Evolutionary conservation across 2,797 vertebrate species (phyloP).

Genomic region (Arctocebus calabarensis): DNA sequence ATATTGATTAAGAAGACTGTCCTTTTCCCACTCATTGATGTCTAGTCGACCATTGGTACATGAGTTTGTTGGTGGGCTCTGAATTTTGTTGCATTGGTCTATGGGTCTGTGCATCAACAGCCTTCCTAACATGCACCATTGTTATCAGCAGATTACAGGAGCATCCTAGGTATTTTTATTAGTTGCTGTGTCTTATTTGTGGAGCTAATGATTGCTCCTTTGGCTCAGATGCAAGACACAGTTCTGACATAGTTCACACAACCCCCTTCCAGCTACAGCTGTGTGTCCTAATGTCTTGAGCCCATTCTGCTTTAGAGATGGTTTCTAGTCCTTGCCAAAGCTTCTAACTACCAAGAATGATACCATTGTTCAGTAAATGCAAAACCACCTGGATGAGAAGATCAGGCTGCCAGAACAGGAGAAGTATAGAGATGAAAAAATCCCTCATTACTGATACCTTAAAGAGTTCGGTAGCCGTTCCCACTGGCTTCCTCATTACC

Average conservation of each 20-base stretch:
- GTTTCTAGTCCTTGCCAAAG: not conserved
- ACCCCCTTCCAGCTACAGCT: not conserved
- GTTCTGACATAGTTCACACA: not conserved
- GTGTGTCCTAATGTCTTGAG: not conserved
- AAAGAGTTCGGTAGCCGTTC: not conserved
- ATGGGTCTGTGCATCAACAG: not conserved
- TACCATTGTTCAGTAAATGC: constrained; percentile 6
- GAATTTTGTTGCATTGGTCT: not conserved
- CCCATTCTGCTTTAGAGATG: constrained; percentile 26
- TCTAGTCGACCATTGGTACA: not conserved
- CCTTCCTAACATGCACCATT: not conserved
- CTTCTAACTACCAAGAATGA: constrained; percentile 25
- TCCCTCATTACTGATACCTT: not conserved
- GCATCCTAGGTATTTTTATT: not conserved
- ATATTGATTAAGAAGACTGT: not conserved
- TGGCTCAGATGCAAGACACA: not conserved
- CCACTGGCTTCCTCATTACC: not conserved
- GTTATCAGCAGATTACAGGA: not conserved
- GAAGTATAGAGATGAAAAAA: not conserved
- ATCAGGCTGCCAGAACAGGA: not conserved
- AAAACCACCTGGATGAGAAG: constrained; percentile 32
- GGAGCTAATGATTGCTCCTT: not conserved
- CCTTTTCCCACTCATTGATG: not conserved
- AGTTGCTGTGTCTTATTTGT: not conserved
- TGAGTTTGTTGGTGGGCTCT: not conserved